A percentile compares a stretch with the other conserved stretches of the same genome.
Evolutionary conservation across 2,797 vertebrate species (phyloP).

Genomic region (Cyprinella venusta): DNA sequence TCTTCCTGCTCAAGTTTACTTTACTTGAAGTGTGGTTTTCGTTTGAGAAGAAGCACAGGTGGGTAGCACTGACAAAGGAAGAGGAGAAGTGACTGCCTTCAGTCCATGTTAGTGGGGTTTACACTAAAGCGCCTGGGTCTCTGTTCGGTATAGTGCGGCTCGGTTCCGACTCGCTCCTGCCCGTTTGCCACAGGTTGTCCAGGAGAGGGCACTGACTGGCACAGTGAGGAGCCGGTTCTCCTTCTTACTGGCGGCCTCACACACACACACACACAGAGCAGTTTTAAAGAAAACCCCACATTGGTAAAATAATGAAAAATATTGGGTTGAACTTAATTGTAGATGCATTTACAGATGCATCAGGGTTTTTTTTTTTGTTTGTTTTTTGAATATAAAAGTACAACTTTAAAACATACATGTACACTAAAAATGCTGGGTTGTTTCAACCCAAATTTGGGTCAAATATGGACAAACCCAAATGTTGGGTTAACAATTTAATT

Average conservation of each 20-base stretch:
- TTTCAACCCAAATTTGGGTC: no score
- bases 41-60: conserved; percentile 24
- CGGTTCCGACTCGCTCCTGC: conserved; percentile 25
- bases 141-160: conserved; percentile 40
- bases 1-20: not conserved
- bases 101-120: conserved; percentile 57
- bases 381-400: not conserved
- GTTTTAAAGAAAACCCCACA: not conserved
- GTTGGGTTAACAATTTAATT: no score
- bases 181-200: conserved; percentile 49
- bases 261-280: not conserved
- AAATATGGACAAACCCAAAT: no score
- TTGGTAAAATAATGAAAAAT: not conserved
- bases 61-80: conserved; percentile 47
- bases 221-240: conserved; percentile 26
- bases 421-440: no score
- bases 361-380: no score
- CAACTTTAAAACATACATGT: not conserved
- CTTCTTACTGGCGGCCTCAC: not conserved
- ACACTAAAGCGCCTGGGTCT: conserved; percentile 57
- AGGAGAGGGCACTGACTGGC: conserved; percentile 62
- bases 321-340: not conserved
- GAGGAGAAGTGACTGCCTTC: conserved; percentile 54
- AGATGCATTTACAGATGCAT: no score
- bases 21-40: not conserved